These are phyloP conservation scores for Anastrepha obliqua DNA, from an alignment of 1,140 invertebrate species.

Conservation along the genomic window DNA sequence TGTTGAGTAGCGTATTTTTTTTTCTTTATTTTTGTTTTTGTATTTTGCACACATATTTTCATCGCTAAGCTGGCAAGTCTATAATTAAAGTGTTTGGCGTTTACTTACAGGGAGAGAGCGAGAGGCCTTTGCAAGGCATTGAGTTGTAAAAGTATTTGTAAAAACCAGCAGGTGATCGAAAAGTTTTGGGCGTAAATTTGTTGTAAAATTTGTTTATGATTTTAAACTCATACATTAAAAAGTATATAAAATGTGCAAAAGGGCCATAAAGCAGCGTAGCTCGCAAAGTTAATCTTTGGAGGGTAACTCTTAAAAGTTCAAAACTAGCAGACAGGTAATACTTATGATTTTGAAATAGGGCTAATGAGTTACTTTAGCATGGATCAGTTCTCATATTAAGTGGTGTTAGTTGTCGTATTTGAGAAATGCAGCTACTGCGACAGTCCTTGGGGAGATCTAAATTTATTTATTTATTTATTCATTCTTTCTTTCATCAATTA, in stretches of 20 bases:
- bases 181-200: neutral
- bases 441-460: no score
- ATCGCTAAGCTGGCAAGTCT: neutral
- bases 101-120: neutral
- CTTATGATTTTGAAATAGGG: no score
- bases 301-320: neutral
- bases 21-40: neutral
- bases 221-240: neutral
- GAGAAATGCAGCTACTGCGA: no score
- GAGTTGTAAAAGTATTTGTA: neutral
- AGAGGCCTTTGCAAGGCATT: neutral
- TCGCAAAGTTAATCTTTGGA: neutral
- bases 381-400: no score
- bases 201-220: constrained; percentile 25
- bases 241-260: neutral
- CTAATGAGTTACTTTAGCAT: no score
- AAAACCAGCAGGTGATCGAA: neutral
- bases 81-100: neutral
- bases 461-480: no score
- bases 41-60: neutral
- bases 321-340: neutral
- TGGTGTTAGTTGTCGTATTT: no score
- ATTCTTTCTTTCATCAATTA: no score
- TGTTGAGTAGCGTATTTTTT: neutral
- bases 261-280: neutral